Base-by-base conservation (phyloP, 2,797 vertebrate genomes). In the Pempheris klunzingeri region DNA sequence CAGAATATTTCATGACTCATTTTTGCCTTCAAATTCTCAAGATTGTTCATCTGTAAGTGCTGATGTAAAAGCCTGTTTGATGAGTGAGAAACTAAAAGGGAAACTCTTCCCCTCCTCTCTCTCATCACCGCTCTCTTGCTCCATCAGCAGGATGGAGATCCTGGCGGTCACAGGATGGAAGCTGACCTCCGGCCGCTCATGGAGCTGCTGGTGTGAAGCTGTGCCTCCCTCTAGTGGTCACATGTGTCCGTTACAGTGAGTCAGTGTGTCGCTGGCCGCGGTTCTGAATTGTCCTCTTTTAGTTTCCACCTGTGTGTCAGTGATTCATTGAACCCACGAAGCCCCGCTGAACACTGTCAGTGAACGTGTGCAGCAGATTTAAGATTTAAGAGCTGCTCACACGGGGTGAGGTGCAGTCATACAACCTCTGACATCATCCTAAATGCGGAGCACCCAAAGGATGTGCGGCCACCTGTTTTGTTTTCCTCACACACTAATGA, bases 241-340 rank as follows among this genome's bases (percentile, higher is more conserved):
- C 3, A 22, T 20, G 0, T 4, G 0, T 4, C 62, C 41, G 79
- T 54, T 84, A 58, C 83, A 63, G 14, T 4, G 14, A 32, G 5
- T 57, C 1, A n/a, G 5, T 2, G 0, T 50, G 72, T 49, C 20
- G 5, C 91, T 93, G 86, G 47, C 88, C 78, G 0, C 86, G 89
- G 91, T 90, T 2, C 90, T 93, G 86, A 86, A 77, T 13, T 5
- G 3, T 24, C 28, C 28, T 1, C 24, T 2, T 11, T 15, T 46
- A 28, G 6, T 7, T 44, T 15, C 0, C 1, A 7, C 1, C 1
- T 53, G 14, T 20, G 5, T 15, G 1, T 66, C 4, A 2, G 14
- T 7, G 38, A 54, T 54, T 12, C 10, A 41, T 9, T 60, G 11
- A 10, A 49, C 18, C 22, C n/a, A n/a, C n/a, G n/a, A n/a, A n/a